A percentile compares a stretch with the other conserved stretches of the same genome.
phyloP scores from a whole-genome alignment of 2,888 invertebrate genomes.

The Pheosia tremula region DNA sequence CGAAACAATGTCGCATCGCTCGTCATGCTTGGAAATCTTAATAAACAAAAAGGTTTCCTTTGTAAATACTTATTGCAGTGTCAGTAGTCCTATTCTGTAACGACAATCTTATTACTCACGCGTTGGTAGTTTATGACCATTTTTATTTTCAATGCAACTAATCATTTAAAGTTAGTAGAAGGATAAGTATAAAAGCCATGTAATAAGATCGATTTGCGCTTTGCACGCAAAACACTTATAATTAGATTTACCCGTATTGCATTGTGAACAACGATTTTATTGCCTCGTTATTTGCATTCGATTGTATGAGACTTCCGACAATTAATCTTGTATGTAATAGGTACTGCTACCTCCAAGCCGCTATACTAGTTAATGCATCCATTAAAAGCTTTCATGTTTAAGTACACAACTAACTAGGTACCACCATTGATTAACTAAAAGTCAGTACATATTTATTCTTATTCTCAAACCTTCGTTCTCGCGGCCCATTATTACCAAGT shows the following conservation, averaged over 20 bases:
- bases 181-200: background rate
- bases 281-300: constrained; percentile 9
- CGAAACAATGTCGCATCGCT: constrained; percentile 35
- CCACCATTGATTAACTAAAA: too few relatives aligned
- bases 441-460: too few relatives aligned
- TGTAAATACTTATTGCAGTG: background rate
- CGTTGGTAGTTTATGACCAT: too few relatives aligned
- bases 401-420: too few relatives aligned
- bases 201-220: background rate
- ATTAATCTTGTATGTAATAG: constrained; percentile 1
- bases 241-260: background rate
- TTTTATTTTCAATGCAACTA: too few relatives aligned
- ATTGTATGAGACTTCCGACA: constrained; percentile 6
- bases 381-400: background rate
- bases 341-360: background rate
- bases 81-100: background rate
- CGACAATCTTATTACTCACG: background rate
- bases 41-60: constrained; percentile 33
- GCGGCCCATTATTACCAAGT: too few relatives aligned
- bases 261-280: background rate
- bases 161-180: background rate
- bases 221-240: background rate
- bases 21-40: constrained; percentile 33
- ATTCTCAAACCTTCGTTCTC: too few relatives aligned
- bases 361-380: background rate